Percentiles rank a stretch among this genome's conserved stretches.
Evolutionary conservation across 2,797 vertebrate genomes (phyloP).

Genomic region (Ctenochaetus hawaiiensis): DNA sequence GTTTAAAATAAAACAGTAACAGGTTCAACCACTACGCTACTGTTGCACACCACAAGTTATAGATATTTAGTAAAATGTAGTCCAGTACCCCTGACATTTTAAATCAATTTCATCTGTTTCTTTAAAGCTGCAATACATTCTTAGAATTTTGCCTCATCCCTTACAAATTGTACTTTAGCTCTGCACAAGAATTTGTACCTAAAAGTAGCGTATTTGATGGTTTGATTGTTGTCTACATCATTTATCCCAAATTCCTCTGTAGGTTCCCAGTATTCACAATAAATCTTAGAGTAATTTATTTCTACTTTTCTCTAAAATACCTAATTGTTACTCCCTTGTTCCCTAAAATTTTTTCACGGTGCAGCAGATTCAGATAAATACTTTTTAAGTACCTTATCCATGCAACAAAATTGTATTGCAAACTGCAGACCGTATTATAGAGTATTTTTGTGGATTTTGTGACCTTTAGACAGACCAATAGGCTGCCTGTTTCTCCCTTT

Average conservation of each 20-base stretch:
- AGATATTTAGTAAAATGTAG: no score
- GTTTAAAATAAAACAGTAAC: no score
- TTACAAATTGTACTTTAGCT: not conserved
- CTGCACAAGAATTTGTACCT: no score
- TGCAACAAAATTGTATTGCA: not conserved
- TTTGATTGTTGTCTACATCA: no score
- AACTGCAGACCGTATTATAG: not conserved
- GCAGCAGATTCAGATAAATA: not conserved
- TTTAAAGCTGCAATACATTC: not conserved
- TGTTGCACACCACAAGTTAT: no score
- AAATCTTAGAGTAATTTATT: not conserved
- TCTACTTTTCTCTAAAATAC: no score
- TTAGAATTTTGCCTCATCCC: no score
- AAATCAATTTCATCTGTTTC: not conserved
- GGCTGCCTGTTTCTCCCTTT: not conserved
- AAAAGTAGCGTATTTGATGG: no score
- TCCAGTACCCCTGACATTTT: no score
- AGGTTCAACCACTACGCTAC: no score
- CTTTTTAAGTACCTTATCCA: not conserved
- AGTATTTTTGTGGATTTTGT: not conserved
- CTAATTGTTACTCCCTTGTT: no score
- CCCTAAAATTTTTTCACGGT: no score
- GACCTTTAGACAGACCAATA: not conserved
- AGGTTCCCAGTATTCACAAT: not conserved
- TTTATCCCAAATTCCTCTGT: not conserved